phyloP scores from a whole-genome alignment of 2,888 invertebrate species.

The Muscina levida region DNA sequence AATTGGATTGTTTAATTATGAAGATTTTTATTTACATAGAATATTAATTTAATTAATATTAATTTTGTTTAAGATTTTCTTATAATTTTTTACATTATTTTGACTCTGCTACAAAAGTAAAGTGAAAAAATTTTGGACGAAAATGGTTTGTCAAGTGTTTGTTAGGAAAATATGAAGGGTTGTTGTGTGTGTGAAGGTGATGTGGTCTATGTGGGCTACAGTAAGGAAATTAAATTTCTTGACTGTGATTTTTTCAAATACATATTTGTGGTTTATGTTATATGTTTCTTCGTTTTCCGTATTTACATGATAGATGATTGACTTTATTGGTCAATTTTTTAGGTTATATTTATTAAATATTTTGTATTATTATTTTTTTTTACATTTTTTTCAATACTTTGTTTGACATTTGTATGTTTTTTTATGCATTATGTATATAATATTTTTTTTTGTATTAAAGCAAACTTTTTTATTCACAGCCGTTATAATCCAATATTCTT shows the following conservation, averaged over 20 bases:
- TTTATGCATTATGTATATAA: conserved; percentile 36
- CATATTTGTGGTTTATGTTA: too few relatives aligned
- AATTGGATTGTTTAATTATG: not conserved
- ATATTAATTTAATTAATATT: not conserved
- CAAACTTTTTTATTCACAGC: conserved; percentile 65
- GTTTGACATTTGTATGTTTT: conserved; percentile 26
- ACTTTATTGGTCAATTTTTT: conserved; percentile 13
- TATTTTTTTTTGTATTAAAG: conserved; percentile 47
- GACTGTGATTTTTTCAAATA: too few relatives aligned
- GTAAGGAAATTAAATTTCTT: too few relatives aligned
- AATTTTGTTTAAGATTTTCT: not conserved
- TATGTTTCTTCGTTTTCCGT: not conserved
- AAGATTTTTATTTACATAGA: conserved; percentile 28
- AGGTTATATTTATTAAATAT: too few relatives aligned
- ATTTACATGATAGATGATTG: conserved; percentile 39
- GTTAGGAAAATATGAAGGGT: not conserved
- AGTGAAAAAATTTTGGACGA: conserved; percentile 25
- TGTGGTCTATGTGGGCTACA: too few relatives aligned
- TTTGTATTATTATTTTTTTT: too few relatives aligned
- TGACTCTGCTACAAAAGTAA: conserved; percentile 28
- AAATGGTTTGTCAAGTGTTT: not conserved
- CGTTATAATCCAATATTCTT: conserved; percentile 56
- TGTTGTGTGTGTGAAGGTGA: not conserved
- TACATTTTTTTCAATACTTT: conserved; percentile 8
- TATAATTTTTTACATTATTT: conserved; percentile 24